A percentile compares a stretch with the other conserved stretches of the same genome.
These are phyloP conservation scores for Dicrostonyx torquatus DNA, from an alignment of 2,797 vertebrate genomes.

Conservation along the genomic window DNA sequence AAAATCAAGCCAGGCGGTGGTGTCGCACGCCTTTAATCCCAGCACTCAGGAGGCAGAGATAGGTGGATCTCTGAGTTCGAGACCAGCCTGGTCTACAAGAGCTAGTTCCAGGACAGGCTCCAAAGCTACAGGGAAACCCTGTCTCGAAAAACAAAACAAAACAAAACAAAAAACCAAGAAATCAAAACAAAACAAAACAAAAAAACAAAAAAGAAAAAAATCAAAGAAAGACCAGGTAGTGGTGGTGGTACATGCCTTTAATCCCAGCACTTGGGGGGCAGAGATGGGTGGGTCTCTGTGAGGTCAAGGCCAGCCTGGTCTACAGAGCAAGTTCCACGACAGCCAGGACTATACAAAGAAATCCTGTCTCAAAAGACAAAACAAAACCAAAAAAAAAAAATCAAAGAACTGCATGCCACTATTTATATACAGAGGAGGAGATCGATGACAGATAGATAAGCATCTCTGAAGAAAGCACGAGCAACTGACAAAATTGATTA, in stretches of 20 bases:
- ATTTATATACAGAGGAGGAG: neutral
- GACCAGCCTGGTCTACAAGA: neutral
- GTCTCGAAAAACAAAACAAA: neutral
- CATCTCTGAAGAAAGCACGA: conserved; percentile 27
- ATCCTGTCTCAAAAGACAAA: neutral
- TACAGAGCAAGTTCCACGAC: neutral
- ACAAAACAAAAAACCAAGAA: neutral
- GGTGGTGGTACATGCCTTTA: neutral
- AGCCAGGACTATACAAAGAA: neutral
- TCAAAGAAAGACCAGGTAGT: neutral
- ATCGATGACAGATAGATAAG: neutral
- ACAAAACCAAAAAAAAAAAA: neutral
- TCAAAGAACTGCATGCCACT: neutral
- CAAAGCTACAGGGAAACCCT: neutral
- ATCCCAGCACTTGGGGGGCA: neutral
- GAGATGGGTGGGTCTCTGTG: neutral
- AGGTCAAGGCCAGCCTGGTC: neutral
- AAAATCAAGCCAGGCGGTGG: neutral
- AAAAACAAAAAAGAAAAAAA: too few species aligned
- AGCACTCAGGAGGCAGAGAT: neutral
- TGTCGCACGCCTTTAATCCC: neutral
- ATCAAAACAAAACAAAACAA: neutral
- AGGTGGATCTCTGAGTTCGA: neutral
- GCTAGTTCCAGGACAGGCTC: neutral
- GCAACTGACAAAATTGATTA: conserved; percentile 26